These are phyloP conservation scores for Incurvaria masculella DNA, from an alignment of 2,888 invertebrate species.

Conservation along the genomic window DNA sequence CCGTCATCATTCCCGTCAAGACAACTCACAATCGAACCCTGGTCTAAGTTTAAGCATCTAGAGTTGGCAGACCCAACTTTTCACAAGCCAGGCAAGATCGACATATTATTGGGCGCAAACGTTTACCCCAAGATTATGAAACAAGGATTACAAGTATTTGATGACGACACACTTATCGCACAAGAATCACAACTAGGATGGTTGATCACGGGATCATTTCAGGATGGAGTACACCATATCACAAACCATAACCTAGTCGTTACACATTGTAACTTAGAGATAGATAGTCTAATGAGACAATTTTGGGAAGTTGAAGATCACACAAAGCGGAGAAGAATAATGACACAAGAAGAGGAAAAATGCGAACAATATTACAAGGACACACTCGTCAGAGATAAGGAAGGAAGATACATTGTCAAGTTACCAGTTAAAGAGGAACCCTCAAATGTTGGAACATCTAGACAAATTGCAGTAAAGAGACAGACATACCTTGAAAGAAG, in stretches of 20 bases:
- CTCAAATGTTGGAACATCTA: background rate
- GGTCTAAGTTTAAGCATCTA: background rate
- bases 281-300: background rate
- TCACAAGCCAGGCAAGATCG: background rate
- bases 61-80: background rate
- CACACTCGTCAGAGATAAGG: background rate
- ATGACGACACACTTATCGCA: background rate
- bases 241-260: background rate
- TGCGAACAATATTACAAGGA: background rate
- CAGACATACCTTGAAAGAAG: background rate
- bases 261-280: background rate
- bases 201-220: background rate
- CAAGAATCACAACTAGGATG: background rate
- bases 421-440: background rate
- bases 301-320: background rate
- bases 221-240: too few relatives aligned
- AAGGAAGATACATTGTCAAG: background rate
- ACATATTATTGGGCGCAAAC: background rate
- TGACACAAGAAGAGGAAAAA: background rate
- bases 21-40: background rate
- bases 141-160: background rate
- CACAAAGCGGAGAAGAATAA: background rate
- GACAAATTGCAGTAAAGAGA: background rate
- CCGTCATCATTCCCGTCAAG: conserved; percentile 1
- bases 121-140: background rate